A percentile compares a stretch with the other conserved stretches of the same genome.
Conservation (phyloP, 2,113 vertebrate species). For the Gulo gulo region DNA sequence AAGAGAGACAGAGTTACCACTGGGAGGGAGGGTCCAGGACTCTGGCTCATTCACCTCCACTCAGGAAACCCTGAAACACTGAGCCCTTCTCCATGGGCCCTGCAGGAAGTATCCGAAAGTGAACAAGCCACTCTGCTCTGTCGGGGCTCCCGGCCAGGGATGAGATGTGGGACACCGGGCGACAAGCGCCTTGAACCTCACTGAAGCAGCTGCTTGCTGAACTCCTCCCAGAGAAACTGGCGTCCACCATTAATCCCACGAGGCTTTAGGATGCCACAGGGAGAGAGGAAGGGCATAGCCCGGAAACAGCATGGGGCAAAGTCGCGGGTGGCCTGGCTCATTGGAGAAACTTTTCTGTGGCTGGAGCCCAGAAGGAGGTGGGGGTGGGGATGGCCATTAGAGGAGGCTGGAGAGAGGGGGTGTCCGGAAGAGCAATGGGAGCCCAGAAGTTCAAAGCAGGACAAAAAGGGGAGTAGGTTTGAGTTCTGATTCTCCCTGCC, state of each 20-base stretch:
- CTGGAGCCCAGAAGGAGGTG: neutral
- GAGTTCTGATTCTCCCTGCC: neutral
- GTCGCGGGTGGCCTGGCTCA: neutral
- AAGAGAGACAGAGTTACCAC: neutral
- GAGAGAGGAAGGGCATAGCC: neutral
- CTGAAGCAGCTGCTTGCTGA: neutral
- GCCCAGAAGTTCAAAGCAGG: neutral
- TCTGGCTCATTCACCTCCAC: neutral
- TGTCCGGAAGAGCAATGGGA: neutral
- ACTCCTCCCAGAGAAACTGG: neutral
- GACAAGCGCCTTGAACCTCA: neutral
- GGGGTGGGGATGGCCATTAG: no score
- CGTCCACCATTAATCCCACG: neutral
- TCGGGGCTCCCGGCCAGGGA: neutral
- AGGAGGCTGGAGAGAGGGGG: neutral
- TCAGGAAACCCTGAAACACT: neutral
- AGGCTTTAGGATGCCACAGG: neutral
- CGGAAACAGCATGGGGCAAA: neutral
- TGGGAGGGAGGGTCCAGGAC: neutral
- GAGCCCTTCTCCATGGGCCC: neutral
- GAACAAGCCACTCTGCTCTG: neutral
- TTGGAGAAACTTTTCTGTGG: neutral
- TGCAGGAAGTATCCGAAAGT: neutral
- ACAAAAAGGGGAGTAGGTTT: neutral
- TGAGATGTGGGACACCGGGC: neutral